These are phyloP conservation scores for Reticulitermes lucifugus DNA, from an alignment of 2,888 invertebrate species.

Conservation along the genomic window DNA sequence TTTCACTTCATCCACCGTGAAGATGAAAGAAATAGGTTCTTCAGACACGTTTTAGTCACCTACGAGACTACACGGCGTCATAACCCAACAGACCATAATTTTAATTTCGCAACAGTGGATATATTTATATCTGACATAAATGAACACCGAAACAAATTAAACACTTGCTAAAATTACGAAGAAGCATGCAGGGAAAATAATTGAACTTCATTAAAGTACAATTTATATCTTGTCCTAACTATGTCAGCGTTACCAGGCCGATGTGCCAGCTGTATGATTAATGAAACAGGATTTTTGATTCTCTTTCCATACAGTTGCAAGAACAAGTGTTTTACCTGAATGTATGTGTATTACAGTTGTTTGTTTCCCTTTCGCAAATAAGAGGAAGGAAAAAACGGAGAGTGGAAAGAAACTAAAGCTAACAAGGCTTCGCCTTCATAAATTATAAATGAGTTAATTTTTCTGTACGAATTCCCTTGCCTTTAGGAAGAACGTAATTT, in stretches of 20 bases:
- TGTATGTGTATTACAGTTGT: no score
- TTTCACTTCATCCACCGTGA: no score
- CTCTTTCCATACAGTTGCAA: neutral
- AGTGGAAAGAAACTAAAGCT: constrained; percentile 17
- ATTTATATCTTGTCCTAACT: no score
- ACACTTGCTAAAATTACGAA: no score
- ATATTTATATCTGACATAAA: no score
- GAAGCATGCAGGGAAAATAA: neutral
- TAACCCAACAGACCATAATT: no score
- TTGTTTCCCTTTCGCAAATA: neutral
- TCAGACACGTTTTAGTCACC: no score
- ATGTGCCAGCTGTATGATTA: neutral
- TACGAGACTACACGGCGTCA: no score
- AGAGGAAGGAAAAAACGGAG: neutral
- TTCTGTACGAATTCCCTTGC: constrained; percentile 56
- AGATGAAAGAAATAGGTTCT: no score
- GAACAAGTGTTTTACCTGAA: constrained; percentile 4
- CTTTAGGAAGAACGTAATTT: constrained; percentile 23
- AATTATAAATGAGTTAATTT: constrained; percentile 65
- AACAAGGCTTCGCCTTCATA: constrained; percentile 60
- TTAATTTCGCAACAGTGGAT: no score
- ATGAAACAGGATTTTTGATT: neutral
- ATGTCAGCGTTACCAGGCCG: no score
- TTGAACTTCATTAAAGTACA: neutral
- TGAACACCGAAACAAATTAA: no score